Conservation (phyloP, 2,888 invertebrate genomes). For the Acleris sparsana region DNA sequence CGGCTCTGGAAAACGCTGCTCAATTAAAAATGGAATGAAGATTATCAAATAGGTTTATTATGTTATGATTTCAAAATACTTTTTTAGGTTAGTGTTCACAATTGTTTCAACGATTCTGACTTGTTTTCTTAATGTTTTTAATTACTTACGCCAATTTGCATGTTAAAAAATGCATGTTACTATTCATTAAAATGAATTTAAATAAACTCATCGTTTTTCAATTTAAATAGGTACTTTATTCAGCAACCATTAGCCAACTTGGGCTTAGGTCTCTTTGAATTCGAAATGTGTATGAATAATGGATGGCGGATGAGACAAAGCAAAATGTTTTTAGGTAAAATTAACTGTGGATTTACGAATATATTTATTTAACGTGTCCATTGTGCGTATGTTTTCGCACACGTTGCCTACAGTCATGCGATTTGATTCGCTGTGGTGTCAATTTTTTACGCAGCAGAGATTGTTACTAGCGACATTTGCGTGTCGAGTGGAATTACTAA, state of each 20-base stretch:
- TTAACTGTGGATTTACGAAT: slow-evolving; percentile 1
- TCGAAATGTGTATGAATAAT: slow-evolving; percentile 29
- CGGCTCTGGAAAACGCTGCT: slow-evolving; percentile 55
- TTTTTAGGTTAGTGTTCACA: slow-evolving; percentile 37
- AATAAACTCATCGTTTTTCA: slow-evolving; percentile 21
- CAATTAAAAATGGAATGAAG: slow-evolving; percentile 52
- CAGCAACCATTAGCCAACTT: slow-evolving; percentile 7
- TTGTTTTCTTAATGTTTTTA: neutral
- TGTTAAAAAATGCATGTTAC: slow-evolving; percentile 8
- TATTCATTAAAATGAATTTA: slow-evolving; percentile 20
- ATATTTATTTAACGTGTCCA: neutral
- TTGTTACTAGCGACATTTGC: too few species aligned
- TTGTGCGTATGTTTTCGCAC: too few species aligned
- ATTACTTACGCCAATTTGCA: neutral
- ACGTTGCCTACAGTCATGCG: too few species aligned
- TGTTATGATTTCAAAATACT: slow-evolving; percentile 43
- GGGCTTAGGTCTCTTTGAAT: slow-evolving; percentile 26
- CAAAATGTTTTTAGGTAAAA: slow-evolving; percentile 33
- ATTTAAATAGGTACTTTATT: slow-evolving; percentile 13
- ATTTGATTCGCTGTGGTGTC: too few species aligned
- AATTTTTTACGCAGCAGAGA: too few species aligned
- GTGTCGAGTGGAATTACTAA: too few species aligned
- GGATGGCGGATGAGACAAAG: slow-evolving; percentile 24
- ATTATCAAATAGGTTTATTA: slow-evolving; percentile 41
- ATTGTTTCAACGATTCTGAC: slow-evolving; percentile 7